Conservation (phyloP, 2,113 vertebrate genomes). For the Isichthys henryi region DNA sequence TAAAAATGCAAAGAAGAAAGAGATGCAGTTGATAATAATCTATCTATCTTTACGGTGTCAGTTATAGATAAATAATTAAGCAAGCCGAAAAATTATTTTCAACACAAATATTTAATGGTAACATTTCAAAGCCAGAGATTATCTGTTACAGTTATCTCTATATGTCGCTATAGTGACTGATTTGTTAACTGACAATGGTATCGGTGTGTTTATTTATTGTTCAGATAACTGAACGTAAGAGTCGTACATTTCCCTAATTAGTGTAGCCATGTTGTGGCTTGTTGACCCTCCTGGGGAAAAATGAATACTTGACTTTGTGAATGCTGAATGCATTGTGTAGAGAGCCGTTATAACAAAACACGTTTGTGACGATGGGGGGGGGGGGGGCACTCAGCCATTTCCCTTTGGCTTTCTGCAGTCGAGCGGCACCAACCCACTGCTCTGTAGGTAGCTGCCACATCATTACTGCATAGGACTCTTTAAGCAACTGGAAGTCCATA, state of each 20-base stretch:
- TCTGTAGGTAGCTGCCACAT: not conserved
- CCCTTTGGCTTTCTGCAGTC: not conserved
- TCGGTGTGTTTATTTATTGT: not conserved
- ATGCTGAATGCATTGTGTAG: not conserved
- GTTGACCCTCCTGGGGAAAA: not conserved
- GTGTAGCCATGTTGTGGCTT: not conserved
- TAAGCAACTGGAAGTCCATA: not conserved
- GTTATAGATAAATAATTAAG: not conserved
- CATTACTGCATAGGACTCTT: slow-evolving; percentile 13
- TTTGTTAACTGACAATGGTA: not conserved
- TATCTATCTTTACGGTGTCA: not conserved
- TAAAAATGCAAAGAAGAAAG: not conserved
- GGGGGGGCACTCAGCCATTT: not conserved
- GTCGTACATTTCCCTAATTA: slow-evolving; percentile 2
- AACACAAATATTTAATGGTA: not conserved
- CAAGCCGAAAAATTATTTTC: not conserved
- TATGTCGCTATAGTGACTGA: not conserved
- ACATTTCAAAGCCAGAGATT: not conserved
- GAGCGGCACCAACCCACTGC: slow-evolving; percentile 5
- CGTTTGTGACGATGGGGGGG: not conserved
- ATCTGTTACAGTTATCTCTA: not conserved
- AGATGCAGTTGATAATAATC: not conserved
- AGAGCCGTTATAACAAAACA: slow-evolving; percentile 11
- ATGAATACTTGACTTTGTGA: slow-evolving; percentile 17
- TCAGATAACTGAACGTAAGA: not conserved